Conservation (phyloP, 2,888 invertebrate genomes). For the Margaritifera margaritifera region DNA sequence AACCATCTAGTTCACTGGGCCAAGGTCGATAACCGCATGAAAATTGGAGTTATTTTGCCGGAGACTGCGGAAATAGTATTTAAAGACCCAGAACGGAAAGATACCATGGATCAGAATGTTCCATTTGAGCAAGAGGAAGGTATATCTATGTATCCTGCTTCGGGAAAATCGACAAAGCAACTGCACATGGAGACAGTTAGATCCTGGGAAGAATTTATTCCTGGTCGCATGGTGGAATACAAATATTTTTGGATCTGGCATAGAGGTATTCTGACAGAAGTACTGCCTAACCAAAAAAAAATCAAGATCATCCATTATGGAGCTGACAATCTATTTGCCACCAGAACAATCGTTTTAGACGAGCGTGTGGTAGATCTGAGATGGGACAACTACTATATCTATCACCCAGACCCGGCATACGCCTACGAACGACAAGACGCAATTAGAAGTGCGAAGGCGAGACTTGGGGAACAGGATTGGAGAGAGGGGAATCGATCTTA, state of each 20-base stretch:
- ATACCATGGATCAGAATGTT: too few relatives aligned
- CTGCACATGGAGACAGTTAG: too few relatives aligned
- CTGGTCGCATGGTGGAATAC: constrained; percentile 15
- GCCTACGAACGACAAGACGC: constrained; percentile 9
- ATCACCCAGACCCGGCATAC: constrained; percentile 10
- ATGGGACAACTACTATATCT: constrained; percentile 5
- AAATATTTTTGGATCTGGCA: constrained; percentile 6
- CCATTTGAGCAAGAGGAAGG: too few relatives aligned
- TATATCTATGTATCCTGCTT: too few relatives aligned
- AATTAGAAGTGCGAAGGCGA: constrained; percentile 9
- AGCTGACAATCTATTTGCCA: constrained; percentile 6
- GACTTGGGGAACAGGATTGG: constrained; percentile 13
- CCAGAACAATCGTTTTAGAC: constrained; percentile 13
- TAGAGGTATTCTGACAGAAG: constrained; percentile 14
- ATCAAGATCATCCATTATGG: constrained; percentile 21
- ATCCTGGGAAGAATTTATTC: constrained; percentile 13
- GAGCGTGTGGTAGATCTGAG: constrained; percentile 6
- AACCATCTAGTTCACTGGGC: constrained; percentile 29
- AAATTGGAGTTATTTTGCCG: constrained; percentile 5
- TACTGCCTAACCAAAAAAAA: constrained; percentile 6
- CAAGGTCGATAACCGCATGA: constrained; percentile 13
- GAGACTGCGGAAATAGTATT: too few relatives aligned
- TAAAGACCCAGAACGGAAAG: too few relatives aligned
- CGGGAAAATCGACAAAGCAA: too few relatives aligned
- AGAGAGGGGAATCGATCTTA: too few relatives aligned